Percentiles rank a stretch among this genome's conserved stretches.
Evolutionary conservation across 1,140 invertebrate genomes (phyloP).

Genomic region (Mercenaria mercenaria): DNA sequence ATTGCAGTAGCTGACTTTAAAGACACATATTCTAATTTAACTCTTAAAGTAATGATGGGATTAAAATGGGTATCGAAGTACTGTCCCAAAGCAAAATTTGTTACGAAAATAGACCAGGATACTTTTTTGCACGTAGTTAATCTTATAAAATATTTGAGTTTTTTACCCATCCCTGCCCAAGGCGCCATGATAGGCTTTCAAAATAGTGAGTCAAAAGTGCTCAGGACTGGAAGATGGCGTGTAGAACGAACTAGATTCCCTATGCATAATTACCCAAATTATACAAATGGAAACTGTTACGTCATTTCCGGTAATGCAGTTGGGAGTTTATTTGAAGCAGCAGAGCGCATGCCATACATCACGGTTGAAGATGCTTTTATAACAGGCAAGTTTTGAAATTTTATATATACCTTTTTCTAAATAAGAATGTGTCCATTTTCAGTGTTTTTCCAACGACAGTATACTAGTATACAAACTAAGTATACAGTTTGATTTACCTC

Average conservation of each 20-base stretch:
- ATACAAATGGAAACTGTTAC: constrained; percentile 80
- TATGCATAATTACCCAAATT: constrained; percentile 77
- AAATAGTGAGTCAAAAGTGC: not conserved
- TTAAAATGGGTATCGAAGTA: constrained; percentile 92
- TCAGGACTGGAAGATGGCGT: constrained; percentile 23
- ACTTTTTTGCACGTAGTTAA: constrained; percentile 85
- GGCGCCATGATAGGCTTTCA: not conserved
- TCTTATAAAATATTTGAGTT: constrained; percentile 86
- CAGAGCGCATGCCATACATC: constrained; percentile 77
- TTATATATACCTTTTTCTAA: too few species aligned
- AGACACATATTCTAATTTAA: constrained; percentile 51
- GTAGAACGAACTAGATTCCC: constrained; percentile 43
- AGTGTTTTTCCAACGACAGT: too few species aligned
- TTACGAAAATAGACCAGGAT: constrained; percentile 87
- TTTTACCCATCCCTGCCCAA: not conserved
- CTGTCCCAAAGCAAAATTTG: constrained; percentile 87
- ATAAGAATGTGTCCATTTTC: too few species aligned
- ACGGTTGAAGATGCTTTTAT: constrained; percentile 86
- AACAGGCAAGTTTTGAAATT: constrained; percentile 78
- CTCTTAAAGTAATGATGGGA: constrained; percentile 79
- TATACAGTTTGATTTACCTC: too few species aligned
- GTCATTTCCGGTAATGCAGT: constrained; percentile 77
- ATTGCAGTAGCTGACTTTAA: constrained; percentile 36
- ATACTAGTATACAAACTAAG: too few species aligned
- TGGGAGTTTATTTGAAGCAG: constrained; percentile 67